Percentiles rank a stretch among this genome's conserved stretches.
Conservation (phyloP, 2,113 vertebrate species). For the Aptenodytes forsteri region DNA sequence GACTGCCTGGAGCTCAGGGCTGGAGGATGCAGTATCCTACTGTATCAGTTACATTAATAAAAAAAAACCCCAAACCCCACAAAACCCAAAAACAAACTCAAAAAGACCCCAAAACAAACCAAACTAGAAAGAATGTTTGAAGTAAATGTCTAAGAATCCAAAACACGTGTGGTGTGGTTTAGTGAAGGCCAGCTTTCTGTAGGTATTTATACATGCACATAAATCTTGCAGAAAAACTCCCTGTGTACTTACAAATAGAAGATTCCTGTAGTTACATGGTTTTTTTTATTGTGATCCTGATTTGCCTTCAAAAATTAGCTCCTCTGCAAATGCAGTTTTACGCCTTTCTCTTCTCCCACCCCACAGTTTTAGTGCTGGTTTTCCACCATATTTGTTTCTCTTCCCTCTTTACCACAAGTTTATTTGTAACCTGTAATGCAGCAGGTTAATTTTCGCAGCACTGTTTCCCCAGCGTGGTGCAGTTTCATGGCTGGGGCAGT, state of each 20-base stretch:
- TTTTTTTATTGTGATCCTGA: not conserved
- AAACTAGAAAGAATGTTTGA: not conserved
- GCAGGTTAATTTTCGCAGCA: not conserved
- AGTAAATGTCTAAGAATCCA: not conserved
- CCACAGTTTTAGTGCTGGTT: not conserved
- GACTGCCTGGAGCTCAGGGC: not conserved
- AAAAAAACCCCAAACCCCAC: rapidly evolving
- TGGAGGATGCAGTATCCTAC: not conserved
- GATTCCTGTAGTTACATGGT: rapidly evolving
- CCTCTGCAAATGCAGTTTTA: not conserved
- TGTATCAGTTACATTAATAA: rapidly evolving
- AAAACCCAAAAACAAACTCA: not conserved
- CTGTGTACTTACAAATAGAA: not conserved
- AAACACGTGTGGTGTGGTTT: rapidly evolving
- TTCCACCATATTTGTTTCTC: rapidly evolving
- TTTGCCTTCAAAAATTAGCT: not conserved
- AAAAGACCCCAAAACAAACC: not conserved
- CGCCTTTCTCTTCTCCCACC: not conserved
- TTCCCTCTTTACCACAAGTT: too few species aligned
- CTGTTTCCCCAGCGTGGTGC: rapidly evolving
- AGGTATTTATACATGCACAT: rapidly evolving
- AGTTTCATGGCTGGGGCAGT: not conserved
- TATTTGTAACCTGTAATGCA: rapidly evolving
- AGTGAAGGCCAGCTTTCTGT: not conserved
- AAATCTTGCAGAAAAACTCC: not conserved